Evolutionary conservation across 2,797 vertebrate genomes (phyloP), one percentile per base, ranked within the genome.

Genomic region (Trichosurus vulpecula): DNA sequence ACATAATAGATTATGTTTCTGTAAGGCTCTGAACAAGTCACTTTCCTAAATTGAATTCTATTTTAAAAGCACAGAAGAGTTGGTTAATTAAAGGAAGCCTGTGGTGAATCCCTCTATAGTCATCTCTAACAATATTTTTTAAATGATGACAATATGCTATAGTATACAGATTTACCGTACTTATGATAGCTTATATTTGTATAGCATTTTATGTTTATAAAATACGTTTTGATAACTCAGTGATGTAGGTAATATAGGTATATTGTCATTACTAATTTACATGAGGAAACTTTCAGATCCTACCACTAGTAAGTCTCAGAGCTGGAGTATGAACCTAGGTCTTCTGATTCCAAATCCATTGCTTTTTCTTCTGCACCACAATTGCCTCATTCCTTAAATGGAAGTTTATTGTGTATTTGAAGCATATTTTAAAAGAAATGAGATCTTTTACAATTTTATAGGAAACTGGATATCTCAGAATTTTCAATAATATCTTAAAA

Each of bases 401-500:
- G 66, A 81, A 81, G n/a, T 47, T 81, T 81, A 47, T 81, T 47
- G n/a, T 41, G 13, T 66, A 10, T 81, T 81, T 47, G 14, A 51
- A 29, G 8, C 22, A 27, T 51, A 51, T 87, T 87, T 92, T 90
- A n/a, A 54, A 92, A 56, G 54, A 90, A 51, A 52, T 27, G 0
- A 87, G 22, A 35, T 92, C 58, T 92, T 87, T 81, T 41, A 90
- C 54, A 61, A 58, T 14, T 95, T 51, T 94, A 52, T 5, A 52
- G 51, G 54, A 93, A 61, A 30, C 54, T 47, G 51, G 55, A 55
- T 94, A 56, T 51, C 5, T 27, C 5, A 41, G 51, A 74, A 90
- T 58, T 93, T 94, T 56, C 54, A 47, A 51, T 90, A 54, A 13
- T 31, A 51, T 93, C 93, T 95, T 93, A 35, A 94, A 94, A 74